Evolutionary conservation across 2,888 invertebrate species (phyloP), one percentile per base, ranked within the genome.

Genomic region (Byasa hedistus): DNA sequence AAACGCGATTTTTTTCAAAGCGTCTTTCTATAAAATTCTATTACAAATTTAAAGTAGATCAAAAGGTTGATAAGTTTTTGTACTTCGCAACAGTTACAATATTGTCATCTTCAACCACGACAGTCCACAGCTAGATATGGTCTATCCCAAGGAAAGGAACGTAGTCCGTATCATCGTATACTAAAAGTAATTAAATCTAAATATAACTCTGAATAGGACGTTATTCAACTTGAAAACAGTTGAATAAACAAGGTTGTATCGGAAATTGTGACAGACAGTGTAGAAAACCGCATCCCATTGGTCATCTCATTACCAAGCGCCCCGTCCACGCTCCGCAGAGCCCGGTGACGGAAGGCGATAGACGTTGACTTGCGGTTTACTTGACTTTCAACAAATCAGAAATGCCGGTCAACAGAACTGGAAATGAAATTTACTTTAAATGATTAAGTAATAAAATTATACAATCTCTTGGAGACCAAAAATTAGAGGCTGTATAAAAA

Each of bases 311-410:
- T 63, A 32, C 23, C 12, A 32, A 12, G 39, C 57, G 22, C 39
- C 36, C n/a, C 32, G 24, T 56, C 24, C 24, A 24, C 5, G 36
- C 55, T 12, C 4, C 39, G 39, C 39, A 1, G 39, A 5, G 8
- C 32, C 21, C 23, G 5, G 24, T 48, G 48, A 48, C 21, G 44
- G 59, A 21, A 24, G 58, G 22, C 24, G 55, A 62, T 17, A 48
- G 62, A 62, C 62, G 62, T 62, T 27, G 56, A 48, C 48, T 48
- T 62, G 62, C 44, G 62, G 62, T 62, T 56, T 62, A 62, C 62
- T 56, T 56, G 56, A 62, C 56, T 62, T 48, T 48, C 62, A 62
- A 57, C 62, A 62, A 62, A 56, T 62, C 62, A 56, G 19, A n/a
- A 24, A 44, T 48, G 24, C 48, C 48, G 39, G 12, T 21, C 48